phyloP scores from a whole-genome alignment of 2,113 vertebrate species.

The Mirza zaza region DNA sequence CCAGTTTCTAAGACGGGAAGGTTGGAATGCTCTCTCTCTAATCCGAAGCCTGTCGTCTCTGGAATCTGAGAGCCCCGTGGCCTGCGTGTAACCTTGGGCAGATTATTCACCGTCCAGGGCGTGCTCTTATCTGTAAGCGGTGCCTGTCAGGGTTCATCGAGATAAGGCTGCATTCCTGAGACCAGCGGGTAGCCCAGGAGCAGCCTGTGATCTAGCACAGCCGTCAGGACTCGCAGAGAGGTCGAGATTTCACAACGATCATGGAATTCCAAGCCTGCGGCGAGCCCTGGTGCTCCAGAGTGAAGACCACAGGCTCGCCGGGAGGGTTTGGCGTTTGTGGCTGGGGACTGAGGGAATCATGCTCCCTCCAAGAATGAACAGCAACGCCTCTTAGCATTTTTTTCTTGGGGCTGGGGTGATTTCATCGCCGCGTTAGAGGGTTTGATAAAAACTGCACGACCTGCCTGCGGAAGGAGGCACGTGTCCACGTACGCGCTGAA shows the following conservation, averaged over 20 bases:
- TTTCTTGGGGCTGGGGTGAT: background rate
- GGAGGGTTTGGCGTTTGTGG: background rate
- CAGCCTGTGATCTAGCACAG: fast-evolving
- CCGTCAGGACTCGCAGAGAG: fast-evolving
- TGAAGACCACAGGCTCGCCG: fast-evolving
- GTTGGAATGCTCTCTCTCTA: background rate
- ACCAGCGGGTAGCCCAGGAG: fast-evolving
- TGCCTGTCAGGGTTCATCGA: fast-evolving
- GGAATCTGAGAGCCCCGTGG: background rate
- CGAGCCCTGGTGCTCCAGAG: fast-evolving
- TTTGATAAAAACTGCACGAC: fast-evolving
- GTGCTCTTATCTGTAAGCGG: background rate
- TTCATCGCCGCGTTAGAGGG: fast-evolving
- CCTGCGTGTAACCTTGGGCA: background rate
- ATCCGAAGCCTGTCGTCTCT: background rate
- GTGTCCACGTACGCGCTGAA: fast-evolving
- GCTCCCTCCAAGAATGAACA: background rate
- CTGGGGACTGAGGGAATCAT: fast-evolving
- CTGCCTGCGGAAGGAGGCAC: background rate
- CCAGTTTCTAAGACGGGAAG: background rate
- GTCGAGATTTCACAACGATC: fast-evolving
- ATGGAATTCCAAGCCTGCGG: background rate
- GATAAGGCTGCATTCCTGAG: background rate
- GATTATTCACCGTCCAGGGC: fast-evolving
- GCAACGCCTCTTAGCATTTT: background rate